Percentiles rank a stretch among this genome's conserved stretches.
phyloP scores from a whole-genome alignment of 2,113 vertebrate genomes.

The Macheiramphus alcinus region DNA sequence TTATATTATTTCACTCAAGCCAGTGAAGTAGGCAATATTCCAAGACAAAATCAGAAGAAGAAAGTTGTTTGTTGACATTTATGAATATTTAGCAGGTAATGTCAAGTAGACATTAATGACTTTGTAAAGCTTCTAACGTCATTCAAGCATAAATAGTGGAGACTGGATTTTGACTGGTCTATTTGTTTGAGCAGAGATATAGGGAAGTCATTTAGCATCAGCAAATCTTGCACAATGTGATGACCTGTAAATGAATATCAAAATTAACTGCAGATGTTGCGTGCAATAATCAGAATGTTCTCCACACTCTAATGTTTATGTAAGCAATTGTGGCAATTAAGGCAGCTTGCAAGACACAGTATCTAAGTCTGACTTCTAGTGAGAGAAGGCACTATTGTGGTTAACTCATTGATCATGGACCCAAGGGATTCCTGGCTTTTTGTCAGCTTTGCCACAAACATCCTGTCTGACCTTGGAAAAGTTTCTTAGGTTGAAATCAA shows the following conservation, averaged over 20 bases:
- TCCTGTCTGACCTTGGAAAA: not conserved
- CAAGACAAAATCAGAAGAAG: not conserved
- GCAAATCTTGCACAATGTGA: not conserved
- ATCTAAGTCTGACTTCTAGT: not conserved
- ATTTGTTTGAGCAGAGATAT: not conserved
- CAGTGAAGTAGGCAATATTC: not conserved
- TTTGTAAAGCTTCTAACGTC: not conserved
- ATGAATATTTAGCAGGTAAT: conserved; percentile 31
- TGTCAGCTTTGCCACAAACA: not conserved
- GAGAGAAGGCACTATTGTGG: not conserved
- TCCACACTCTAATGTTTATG: not conserved
- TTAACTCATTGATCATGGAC: not conserved
- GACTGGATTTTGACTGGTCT: conserved; percentile 4
- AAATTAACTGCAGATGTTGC: not conserved
- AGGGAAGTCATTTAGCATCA: not conserved
- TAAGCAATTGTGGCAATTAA: not conserved
- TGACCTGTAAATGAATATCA: not conserved
- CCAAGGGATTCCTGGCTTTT: not conserved
- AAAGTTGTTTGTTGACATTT: not conserved
- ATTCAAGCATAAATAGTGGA: conserved; percentile 22
- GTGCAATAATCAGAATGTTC: not conserved
- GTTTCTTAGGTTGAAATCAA: not conserved
- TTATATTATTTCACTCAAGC: not conserved
- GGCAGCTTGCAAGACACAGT: not conserved
- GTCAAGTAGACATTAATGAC: not conserved